These are phyloP conservation scores for Rattus norvegicus DNA, from an alignment of 2,113 vertebrate genomes.

Conservation along the genomic window DNA sequence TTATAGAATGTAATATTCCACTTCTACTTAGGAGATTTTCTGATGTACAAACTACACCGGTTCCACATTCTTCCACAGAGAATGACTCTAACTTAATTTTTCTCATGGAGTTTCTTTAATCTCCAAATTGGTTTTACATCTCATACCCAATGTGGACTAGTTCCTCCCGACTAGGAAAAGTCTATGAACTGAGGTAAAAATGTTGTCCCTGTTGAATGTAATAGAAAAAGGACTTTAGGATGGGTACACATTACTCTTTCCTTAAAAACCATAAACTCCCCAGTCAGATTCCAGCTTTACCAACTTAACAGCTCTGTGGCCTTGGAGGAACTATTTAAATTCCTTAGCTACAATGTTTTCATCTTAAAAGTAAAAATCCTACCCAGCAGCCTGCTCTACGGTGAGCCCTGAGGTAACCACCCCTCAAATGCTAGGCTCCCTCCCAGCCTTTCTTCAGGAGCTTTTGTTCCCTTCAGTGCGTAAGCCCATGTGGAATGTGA, in stretches of 20 bases:
- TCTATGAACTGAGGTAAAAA: slow-evolving; percentile 41
- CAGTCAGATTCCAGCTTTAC: slow-evolving; percentile 20
- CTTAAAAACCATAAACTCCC: not conserved
- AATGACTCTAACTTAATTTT: slow-evolving; percentile 45
- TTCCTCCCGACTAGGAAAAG: not conserved
- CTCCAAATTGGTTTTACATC: slow-evolving; percentile 43
- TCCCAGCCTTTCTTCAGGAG: not conserved
- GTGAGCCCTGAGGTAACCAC: not conserved
- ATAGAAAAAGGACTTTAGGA: not conserved
- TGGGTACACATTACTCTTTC: slow-evolving; percentile 23
- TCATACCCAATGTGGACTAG: not conserved
- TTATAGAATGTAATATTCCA: not conserved
- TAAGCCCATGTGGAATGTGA: slow-evolving; percentile 32
- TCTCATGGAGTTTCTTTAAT: not conserved
- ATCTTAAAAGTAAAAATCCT: slow-evolving; percentile 58
- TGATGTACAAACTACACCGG: not conserved
- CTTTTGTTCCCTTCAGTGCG: not conserved
- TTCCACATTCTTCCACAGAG: not conserved
- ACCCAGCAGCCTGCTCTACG: not conserved
- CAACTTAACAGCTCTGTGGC: slow-evolving; percentile 34
- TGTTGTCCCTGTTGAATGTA: slow-evolving; percentile 14
- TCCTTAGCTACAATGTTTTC: slow-evolving; percentile 39
- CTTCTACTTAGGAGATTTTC: not conserved
- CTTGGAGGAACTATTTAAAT: slow-evolving; percentile 35
- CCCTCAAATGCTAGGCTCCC: not conserved